Percentiles rank a stretch among this genome's conserved stretches.
Conservation (phyloP, 2,797 vertebrate genomes). For the Pseudochirops corinnae region DNA sequence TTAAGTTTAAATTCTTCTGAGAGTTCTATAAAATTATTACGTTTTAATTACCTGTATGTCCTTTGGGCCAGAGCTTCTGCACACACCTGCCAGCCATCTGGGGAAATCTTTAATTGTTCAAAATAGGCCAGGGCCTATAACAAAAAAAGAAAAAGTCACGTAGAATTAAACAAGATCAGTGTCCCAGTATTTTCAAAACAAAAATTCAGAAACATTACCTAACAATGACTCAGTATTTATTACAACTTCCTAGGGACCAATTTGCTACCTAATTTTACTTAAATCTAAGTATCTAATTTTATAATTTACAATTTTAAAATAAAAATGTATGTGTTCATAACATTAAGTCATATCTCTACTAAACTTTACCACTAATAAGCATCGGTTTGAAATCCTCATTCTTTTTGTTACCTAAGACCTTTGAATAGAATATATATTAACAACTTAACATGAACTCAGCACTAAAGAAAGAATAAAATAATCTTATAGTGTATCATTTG, state of each 20-base stretch:
- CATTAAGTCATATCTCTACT: background rate
- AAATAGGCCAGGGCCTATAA: conserved; percentile 96
- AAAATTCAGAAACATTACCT: conserved; percentile 17
- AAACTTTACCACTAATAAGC: background rate
- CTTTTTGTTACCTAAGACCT: background rate
- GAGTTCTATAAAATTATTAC: conserved; percentile 41
- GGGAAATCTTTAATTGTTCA: conserved; percentile 98
- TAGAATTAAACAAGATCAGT: conserved; percentile 7
- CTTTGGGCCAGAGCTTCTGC: conserved; percentile 95
- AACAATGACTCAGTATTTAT: conserved; percentile 41
- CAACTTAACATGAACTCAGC: conserved; percentile 20
- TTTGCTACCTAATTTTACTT: background rate
- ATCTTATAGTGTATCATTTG: background rate
- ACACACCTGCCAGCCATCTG: conserved; percentile 97
- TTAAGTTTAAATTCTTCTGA: conserved; percentile 31
- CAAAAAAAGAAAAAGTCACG: conserved; percentile 27
- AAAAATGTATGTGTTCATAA: background rate
- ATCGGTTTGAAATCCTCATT: background rate
- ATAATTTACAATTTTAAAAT: background rate
- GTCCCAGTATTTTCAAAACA: background rate
- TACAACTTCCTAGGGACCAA: background rate
- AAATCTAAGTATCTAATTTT: background rate
- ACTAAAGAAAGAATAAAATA: conserved; percentile 27
- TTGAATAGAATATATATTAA: conserved; percentile 3
- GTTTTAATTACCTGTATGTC: conserved; percentile 91